Base-by-base conservation (phyloP, 2,888 invertebrate genomes). In the Lymantria monacha region DNA sequence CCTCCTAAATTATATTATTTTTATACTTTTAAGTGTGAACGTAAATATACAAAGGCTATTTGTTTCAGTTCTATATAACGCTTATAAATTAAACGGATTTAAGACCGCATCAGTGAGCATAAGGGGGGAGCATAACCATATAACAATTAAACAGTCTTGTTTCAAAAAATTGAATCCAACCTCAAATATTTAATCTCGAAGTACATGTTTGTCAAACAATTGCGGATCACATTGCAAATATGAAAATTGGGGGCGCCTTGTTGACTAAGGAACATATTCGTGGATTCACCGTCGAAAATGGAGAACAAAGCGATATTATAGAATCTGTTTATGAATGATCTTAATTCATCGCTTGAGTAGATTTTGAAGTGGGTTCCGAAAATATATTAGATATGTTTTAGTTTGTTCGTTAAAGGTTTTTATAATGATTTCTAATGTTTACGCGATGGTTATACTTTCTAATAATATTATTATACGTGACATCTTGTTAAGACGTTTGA, bases 221-320 rank as follows among this genome's bases (percentile, higher is more conserved):
- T 42, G 42, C 15, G 42, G 42, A 42, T 42, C 42, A 10, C 42
- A 42, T 42, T 15, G 10, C 42, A 42, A 42, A 42, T 42, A 42
- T 42, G 42, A 42, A 42, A 42, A 42, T 42, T n/a, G 42, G 15
- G n/a, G 12, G 11, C 42, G 42, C 15, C 8, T 22, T 42, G 42
- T 42, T 42, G 14, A 42, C 42, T 22, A 14, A 42, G 15, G 42
- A 38, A 38, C 38, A 38, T 38, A 12, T 38, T 38, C n/a, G 38
- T 9, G 12, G 7, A 38, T 38, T 7, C n/a, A 9, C 38, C 38
- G 12, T 38, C 3, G 38, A 38, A n/a, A 38, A n/a, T n/a, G 12
- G n/a, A 22, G 38, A 38, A 38, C 38, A 38, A 38, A 38, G 7
- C 38, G 38, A n/a, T 9, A 38, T 38, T 38, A n/a, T 7, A 38